phyloP scores from a whole-genome alignment of 2,888 invertebrate species.

The Melangyna quadrimaculata region DNA sequence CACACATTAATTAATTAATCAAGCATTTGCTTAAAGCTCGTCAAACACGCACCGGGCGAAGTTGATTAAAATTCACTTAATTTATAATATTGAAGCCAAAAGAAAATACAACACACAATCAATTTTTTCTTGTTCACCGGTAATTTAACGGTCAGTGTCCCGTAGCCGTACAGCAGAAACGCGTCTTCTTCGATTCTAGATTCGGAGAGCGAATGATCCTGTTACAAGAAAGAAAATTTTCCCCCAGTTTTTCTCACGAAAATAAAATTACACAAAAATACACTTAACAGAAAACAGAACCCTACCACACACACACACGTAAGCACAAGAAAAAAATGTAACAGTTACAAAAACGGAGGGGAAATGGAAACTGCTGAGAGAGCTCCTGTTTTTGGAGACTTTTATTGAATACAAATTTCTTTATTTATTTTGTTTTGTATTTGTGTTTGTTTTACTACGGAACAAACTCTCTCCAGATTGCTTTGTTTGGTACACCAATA shows the following conservation, averaged over 20 bases:
- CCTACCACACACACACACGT: neutral
- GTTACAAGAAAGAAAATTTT: conserved; percentile 58
- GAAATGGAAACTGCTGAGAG: neutral
- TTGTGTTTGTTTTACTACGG: neutral
- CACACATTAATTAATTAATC: conserved; percentile 14
- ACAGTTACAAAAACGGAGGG: conserved; percentile 26
- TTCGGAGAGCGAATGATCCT: conserved; percentile 68
- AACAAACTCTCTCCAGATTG: neutral
- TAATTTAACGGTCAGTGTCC: conserved; percentile 65
- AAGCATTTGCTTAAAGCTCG: neutral
- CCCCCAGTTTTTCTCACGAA: conserved; percentile 42
- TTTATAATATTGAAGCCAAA: conserved; percentile 3
- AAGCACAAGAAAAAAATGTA: conserved; percentile 40
- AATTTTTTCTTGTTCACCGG: conserved; percentile 48
- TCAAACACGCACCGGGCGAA: conserved; percentile 23
- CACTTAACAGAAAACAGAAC: neutral
- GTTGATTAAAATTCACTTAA: conserved; percentile 19
- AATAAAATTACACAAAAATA: conserved; percentile 11
- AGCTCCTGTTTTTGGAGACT: conserved; percentile 13
- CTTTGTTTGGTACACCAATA: neutral
- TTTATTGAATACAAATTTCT: conserved; percentile 19
- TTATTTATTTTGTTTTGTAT: conserved; percentile 28
- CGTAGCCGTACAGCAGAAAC: conserved; percentile 43
- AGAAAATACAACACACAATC: neutral
- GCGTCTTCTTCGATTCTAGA: conserved; percentile 54